These are phyloP conservation scores for Dinoponera quadriceps DNA, from an alignment of 1,140 invertebrate genomes.

Conservation along the genomic window DNA sequence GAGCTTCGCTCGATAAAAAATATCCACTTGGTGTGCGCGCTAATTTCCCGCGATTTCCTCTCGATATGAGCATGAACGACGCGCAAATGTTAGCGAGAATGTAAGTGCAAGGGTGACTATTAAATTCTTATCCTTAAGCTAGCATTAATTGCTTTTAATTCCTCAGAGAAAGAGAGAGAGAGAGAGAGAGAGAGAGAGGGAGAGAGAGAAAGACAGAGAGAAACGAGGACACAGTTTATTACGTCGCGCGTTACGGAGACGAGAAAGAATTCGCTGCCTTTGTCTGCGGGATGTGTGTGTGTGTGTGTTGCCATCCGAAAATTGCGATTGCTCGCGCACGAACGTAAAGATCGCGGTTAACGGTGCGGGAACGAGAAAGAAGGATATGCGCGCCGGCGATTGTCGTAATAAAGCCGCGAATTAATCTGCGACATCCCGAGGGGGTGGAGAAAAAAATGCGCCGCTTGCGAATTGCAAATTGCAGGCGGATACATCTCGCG, in stretches of 20 bases:
- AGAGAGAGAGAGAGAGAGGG: not conserved
- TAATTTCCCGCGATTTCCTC: not conserved
- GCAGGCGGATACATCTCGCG: constrained; percentile 41
- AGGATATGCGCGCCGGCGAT: constrained; percentile 14
- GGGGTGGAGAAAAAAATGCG: constrained; percentile 1
- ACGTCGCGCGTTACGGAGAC: not conserved
- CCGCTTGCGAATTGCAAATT: constrained; percentile 49
- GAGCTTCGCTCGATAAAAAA: not conserved
- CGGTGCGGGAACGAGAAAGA: not conserved
- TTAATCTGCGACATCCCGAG: constrained; percentile 19
- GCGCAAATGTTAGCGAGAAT: no score
- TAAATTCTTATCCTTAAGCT: no score
- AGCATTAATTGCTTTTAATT: no score
- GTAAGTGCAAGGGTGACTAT: no score
- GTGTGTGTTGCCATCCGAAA: constrained; percentile 31
- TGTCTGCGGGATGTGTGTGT: constrained; percentile 3
- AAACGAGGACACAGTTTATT: not conserved
- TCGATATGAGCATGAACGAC: not conserved
- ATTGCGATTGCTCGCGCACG: constrained; percentile 6
- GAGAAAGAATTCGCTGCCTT: constrained; percentile 5
- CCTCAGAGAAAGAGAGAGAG: no score
- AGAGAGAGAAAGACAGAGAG: not conserved
- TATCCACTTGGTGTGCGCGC: not conserved
- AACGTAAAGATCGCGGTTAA: constrained; percentile 13
- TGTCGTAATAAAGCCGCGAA: constrained; percentile 23